Base-by-base conservation (phyloP, 2,113 vertebrate species). In the Aspidoscelis tigris region DNA sequence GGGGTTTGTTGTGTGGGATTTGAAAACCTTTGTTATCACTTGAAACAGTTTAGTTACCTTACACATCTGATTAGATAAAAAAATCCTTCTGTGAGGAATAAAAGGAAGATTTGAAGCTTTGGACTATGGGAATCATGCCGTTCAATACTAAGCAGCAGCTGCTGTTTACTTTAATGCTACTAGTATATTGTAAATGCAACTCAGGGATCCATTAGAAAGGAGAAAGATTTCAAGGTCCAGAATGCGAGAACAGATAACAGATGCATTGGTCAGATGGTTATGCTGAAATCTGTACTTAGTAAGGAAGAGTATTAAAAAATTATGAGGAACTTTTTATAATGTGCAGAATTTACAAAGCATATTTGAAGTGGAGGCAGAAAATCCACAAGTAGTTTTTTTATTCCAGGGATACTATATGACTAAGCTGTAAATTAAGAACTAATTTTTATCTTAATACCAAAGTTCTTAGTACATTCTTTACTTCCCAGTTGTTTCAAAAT, bases 181-280 rank as follows among this genome's bases (percentile, higher is more conserved):
- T 87, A 84, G 11, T 21, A 85, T 76, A 26, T 53, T 89, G 39
- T 89, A 93, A 95, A 89, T 80, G 87, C 0, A 3, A 82, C 88
- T 66, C 81, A 55, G 21, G 58, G 65, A 88, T 77, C 26, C 88
- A 39, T 47, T 89, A 80, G 44, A 90, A 80, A 85, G 55, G 21
- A 87, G 24, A 21, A 41, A 89, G 65, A 76, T 88, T 93, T 92
- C 61, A 65, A 83, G 55, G 83, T 93, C 82, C 68, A 84, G 88
- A 83, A 78, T 75, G 78, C 83, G 94, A 90, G 66, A 84, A 55
- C 85, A 94, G 90, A 79, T 93, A 93, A 88, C 94, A 96, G 93
- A 93, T 95, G 93, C 89, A 95, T 83, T 84, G 43, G 84, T 94
- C 94, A 94, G 88, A 94, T 91, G 89, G 86, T 84, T 26, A 22